Conservation (phyloP, 2,113 vertebrate species). For the Channa maculata region DNA sequence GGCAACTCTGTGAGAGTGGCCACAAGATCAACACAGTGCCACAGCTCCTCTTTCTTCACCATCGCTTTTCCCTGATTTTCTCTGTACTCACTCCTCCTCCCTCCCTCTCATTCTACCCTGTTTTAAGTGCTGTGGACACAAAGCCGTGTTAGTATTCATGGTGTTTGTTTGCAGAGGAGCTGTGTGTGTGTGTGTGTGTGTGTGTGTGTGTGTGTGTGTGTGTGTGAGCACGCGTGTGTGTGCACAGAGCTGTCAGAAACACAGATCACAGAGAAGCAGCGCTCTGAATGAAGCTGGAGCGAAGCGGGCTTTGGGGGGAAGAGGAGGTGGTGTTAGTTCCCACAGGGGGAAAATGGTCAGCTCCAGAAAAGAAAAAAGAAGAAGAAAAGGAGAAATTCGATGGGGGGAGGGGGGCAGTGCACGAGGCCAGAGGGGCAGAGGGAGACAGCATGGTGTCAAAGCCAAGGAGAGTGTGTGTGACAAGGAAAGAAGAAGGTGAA, state of each 20-base stretch:
- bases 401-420: conserved; percentile 45
- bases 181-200: conserved; percentile 31
- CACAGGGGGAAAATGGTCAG: conserved; percentile 87
- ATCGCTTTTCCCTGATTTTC: conserved; percentile 71
- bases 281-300: conserved; percentile 87
- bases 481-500: conserved; percentile 58
- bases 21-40: conserved; percentile 81
- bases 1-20: conserved; percentile 72
- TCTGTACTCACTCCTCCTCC: conserved; percentile 24
- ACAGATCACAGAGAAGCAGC: conserved; percentile 82
- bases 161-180: conserved; percentile 89
- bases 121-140: conserved; percentile 83
- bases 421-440: conserved; percentile 75
- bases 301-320: conserved; percentile 62
- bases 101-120: conserved; percentile 40
- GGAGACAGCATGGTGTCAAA: conserved; percentile 77
- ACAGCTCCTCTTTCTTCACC: conserved; percentile 73
- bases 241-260: conserved; percentile 86
- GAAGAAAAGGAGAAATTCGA: conserved; percentile 70
- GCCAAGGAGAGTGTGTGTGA: conserved; percentile 76
- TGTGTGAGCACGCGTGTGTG: conserved; percentile 44
- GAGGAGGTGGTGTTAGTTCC: conserved; percentile 76
- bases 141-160: conserved; percentile 87
- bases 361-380: conserved; percentile 81
- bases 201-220: conserved; percentile 49